A percentile compares a stretch with the other conserved stretches of the same genome.
These are phyloP conservation scores for Aphelenchoides bicaudatus DNA, from an alignment of 2,888 invertebrate species.

Conservation along the genomic window DNA sequence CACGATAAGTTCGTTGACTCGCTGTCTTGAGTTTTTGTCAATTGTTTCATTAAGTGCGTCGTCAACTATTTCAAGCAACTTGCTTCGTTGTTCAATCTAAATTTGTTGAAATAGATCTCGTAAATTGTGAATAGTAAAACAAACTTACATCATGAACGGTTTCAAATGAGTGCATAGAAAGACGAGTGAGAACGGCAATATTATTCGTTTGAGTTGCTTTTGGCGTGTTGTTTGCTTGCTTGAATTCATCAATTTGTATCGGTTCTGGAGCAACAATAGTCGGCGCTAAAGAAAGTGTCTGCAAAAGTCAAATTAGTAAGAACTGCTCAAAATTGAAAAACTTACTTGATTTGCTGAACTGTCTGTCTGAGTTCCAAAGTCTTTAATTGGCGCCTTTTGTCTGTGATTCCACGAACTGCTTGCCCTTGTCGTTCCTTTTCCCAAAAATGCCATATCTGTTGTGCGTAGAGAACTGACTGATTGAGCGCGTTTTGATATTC, in stretches of 20 bases:
- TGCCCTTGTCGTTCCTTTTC: too few species aligned
- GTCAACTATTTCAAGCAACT: slow-evolving; percentile 50
- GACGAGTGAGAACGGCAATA: slow-evolving; percentile 14
- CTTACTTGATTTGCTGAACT: slow-evolving; percentile 25
- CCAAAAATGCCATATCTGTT: too few species aligned
- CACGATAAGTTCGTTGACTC: slow-evolving; percentile 52
- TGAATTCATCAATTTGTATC: too few species aligned
- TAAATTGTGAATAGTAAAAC: too few species aligned
- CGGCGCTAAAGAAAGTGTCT: not conserved
- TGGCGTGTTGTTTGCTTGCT: slow-evolving; percentile 19
- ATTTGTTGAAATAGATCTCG: too few species aligned
- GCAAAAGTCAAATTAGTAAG: not conserved
- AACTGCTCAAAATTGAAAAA: slow-evolving; percentile 17
- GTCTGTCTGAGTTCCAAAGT: slow-evolving; percentile 30
- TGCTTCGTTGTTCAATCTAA: slow-evolving; percentile 46
- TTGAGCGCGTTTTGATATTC: too few species aligned
- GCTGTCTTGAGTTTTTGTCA: slow-evolving; percentile 50
- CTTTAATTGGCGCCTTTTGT: not conserved
- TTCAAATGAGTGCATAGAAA: slow-evolving; percentile 5
- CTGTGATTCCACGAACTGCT: not conserved
- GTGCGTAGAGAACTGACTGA: too few species aligned
- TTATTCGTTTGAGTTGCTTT: slow-evolving; percentile 20
- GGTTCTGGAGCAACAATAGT: not conserved
- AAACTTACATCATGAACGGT: slow-evolving; percentile 8
- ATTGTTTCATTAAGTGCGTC: slow-evolving; percentile 55